Base-by-base conservation (phyloP, 2,113 vertebrate species). In the Hemiscyllium ocellatum region DNA sequence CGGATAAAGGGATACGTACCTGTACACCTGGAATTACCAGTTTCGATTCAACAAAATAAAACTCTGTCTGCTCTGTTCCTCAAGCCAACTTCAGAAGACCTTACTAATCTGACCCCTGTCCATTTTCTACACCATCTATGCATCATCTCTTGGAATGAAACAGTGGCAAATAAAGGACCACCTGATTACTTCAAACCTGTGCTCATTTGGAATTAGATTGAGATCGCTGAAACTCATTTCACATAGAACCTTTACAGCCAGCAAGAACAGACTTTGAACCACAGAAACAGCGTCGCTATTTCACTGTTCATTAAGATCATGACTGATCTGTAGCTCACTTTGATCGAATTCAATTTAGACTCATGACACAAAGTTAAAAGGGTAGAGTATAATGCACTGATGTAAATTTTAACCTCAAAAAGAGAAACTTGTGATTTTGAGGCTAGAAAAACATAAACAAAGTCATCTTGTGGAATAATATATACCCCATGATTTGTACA, bases 381-480 rank as follows among this genome's bases (percentile, higher is more conserved):
- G 56, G 6, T 13, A 66, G 17, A 17, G 8, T 52, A 56, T 19
- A 91, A 91, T n/a, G 10, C 13, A 86, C 24, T 6, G 22, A 22
- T 2, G 0, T 8, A 56, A 93, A n/a, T 8, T 65, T 61, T 89
- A 87, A 33, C 15, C 87, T 90, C 37, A 22, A 93, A 93, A 8
- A 66, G 37, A 93, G 17, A 68, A 66, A 37, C 33, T n/a, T n/a
- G 33, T 1, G 33, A 66, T 61, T 66, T 93, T 37, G 20, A 93
- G 3, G 4, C 66, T 19, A 19, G 1, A 37, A 61, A 61, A 61
- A 61, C 12, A 7, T 61, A 61, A 61, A 12, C 56, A 61, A 61
- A 61, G 56, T 61, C 17, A 66, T 20, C 89, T 93, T 93, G 89
- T 93, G 89, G 89, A 93, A 93, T 93, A 93, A 68, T 42, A 66